Conservation (phyloP, 2,797 vertebrate species). For the Acanthurus leucopareius region DNA sequence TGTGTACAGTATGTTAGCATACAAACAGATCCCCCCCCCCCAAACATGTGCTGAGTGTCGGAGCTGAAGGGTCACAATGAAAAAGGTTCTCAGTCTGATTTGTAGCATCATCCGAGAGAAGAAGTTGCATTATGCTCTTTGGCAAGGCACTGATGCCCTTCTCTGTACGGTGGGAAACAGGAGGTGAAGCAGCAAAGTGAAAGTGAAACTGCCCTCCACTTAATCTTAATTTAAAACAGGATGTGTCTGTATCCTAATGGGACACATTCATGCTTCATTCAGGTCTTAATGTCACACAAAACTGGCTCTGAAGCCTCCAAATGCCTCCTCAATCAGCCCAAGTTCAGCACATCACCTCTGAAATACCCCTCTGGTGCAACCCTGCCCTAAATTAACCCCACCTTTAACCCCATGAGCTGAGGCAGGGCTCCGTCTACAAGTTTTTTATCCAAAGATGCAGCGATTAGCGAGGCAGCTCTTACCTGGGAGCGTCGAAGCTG, state of each 20-base stretch:
- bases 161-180: too few relatives aligned
- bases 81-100: conserved; percentile 31
- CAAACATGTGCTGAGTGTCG: conserved; percentile 33
- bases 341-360: neutral
- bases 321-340: conserved; percentile 16
- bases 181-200: conserved; percentile 9
- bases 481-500: conserved; percentile 94
- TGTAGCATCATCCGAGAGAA: neutral
- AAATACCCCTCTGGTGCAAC: conserved; percentile 7
- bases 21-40: conserved; percentile 54
- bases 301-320: conserved; percentile 23
- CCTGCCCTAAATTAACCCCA: neutral
- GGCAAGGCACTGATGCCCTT: conserved; percentile 9
- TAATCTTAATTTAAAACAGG: conserved; percentile 22
- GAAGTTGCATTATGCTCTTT: conserved; percentile 31
- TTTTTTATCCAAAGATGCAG: neutral
- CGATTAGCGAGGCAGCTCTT: conserved; percentile 55
- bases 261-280: conserved; percentile 18
- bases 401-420: neutral
- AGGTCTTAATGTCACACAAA: conserved; percentile 14
- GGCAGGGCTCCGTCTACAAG: neutral
- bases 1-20: conserved; percentile 42
- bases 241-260: neutral
- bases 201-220: conserved; percentile 18
- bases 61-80: conserved; percentile 15